Evolutionary conservation across 1,140 invertebrate genomes (phyloP), one percentile per base, ranked within the genome.

Genomic region (Drosophila watanabei): DNA sequence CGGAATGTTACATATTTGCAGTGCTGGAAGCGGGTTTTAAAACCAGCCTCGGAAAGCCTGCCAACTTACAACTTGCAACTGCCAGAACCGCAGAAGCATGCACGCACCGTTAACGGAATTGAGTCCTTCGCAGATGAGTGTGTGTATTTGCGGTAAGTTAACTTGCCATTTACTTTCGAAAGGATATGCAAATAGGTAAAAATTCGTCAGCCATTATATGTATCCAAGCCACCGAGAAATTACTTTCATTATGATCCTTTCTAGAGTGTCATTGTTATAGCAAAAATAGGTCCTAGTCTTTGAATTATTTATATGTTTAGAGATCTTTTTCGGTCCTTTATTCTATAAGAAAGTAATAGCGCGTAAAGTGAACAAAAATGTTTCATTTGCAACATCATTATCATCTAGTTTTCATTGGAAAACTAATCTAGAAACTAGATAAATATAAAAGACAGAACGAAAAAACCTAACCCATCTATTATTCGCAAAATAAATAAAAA

Each of bases 181-280:
- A 91, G 91, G 71, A 92, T 92, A 92, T 92, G 88, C 91, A 92
- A 92, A 92, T 84, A 92, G 68, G 80, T 60, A 80, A 84, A 91
- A 90, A 89, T 89, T 85, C 85, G 79, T 92, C 91, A 91, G 70
- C 20, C 18, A 37, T 35, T 60, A 59, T 37, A 52, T 24, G 49
- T 46, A 6, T 30, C 6, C 56, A n/a, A 6, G 28, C 13, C 35
- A 33, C 5, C 52, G 10, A 43, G 64, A 72, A 61, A 45, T 35
- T 62, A 64, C 62, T 16, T 18, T 61, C 13, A 52, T 52, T 33
- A 33, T 33, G 9, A 24, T 11, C 30, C 9, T 18, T 28, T 13
- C 2, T 5, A n/a, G 11, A 24, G 14, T 3, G 6, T 2, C n/a
- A 24, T 35, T 18, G 7, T 24, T 11, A 57, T 11, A 13, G 51